A percentile compares a stretch with the other conserved stretches of the same genome.
Conservation (phyloP, 2,113 vertebrate genomes). For the Alligator sinensis region DNA sequence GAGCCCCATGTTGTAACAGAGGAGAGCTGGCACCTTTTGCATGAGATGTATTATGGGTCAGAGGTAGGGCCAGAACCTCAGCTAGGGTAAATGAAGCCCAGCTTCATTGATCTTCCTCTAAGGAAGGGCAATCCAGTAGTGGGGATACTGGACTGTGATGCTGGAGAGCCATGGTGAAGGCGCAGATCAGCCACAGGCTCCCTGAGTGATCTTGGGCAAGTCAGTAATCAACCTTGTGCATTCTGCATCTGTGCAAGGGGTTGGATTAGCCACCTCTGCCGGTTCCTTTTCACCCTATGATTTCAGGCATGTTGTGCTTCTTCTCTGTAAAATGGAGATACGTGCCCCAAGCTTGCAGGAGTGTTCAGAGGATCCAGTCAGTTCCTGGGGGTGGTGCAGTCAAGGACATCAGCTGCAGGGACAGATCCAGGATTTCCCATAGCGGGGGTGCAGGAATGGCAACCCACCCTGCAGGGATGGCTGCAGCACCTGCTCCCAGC, state of each 20-base stretch:
- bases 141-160: neutral
- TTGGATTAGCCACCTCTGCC: too few relatives aligned
- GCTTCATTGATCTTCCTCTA: neutral
- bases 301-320: too few relatives aligned
- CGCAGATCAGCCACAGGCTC: neutral
- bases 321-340: too few relatives aligned
- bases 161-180: neutral
- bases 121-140: neutral
- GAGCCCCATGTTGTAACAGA: neutral
- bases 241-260: neutral
- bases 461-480: too few relatives aligned
- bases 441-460: too few relatives aligned
- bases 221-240: neutral
- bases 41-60: neutral
- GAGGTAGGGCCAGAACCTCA: neutral
- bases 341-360: too few relatives aligned
- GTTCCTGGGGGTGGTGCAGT: too few relatives aligned
- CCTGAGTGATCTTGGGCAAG: neutral
- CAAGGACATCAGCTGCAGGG: too few relatives aligned
- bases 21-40: neutral
- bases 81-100: rapidly evolving
- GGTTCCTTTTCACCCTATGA: too few relatives aligned
- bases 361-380: too few relatives aligned
- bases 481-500: too few relatives aligned
- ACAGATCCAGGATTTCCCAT: too few relatives aligned